Evolutionary conservation across 1,140 invertebrate species (phyloP), one percentile per base, ranked within the genome.

Genomic region (Trigoniulus corallinus): DNA sequence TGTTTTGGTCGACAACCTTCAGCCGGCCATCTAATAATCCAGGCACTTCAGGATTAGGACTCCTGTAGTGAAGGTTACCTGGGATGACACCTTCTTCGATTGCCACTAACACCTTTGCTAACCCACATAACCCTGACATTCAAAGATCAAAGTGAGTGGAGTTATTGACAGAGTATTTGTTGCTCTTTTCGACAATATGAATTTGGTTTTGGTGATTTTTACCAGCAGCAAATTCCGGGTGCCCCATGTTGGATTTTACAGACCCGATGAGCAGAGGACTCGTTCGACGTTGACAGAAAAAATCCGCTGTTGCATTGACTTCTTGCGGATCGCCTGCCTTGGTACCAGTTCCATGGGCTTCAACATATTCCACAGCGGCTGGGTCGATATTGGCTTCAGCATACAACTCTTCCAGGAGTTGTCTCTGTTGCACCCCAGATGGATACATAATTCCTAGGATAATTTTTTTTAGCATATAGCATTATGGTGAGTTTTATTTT

Each of bases 331-430:
- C 74, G 18, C 74, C 69, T 39, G 52, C 68, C 59, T 72, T 71
- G 0, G 74, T 76, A 15, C 74, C 74, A 27, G 74, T 76, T n/a
- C 75, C 74, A 61, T 76, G 74, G 47, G 71, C 69, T 57, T 76
- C 74, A 23, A 77, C 67, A 58, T 73, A 76, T 2, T 58, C 56
- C 22, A 75, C 68, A 22, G 58, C 50, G 39, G 42, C 52, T 7
- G 70, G 70, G 44, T 64, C 47, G 1, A 71, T 43, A 20, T 59
- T 59, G 24, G 59, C 56, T 56, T 68, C 64, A 3, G 54, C 51
- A 53, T 67, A 67, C 23, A 66, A 53, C 52, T 65, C 62, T 52
- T 59, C 49, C 25, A 71, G 50, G 1, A 69, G 50, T 4, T 48
- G 52, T 37, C 58, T 59, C 55, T 71, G 67, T 34, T 61, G 52